Conservation (phyloP, 2,888 invertebrate genomes). For the Eutolmus rufibarbis region DNA sequence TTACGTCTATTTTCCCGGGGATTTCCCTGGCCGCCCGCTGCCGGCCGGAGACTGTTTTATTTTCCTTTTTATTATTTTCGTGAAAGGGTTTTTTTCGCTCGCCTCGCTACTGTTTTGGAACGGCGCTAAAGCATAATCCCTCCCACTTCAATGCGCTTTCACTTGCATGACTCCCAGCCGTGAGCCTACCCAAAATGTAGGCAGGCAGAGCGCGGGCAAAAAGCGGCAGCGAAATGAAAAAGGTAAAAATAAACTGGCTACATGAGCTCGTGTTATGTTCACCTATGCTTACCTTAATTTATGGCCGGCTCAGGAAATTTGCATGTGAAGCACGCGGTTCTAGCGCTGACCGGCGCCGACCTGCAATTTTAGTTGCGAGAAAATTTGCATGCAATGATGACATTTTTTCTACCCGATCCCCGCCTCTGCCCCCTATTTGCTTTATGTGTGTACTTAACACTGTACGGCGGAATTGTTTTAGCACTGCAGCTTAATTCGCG, state of each 20-base stretch:
- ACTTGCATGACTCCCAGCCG: conserved; percentile 27
- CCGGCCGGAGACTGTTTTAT: not conserved
- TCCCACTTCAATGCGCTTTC: conserved; percentile 34
- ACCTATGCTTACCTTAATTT: conserved; percentile 42
- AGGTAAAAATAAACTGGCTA: conserved; percentile 24
- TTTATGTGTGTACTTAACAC: conserved; percentile 19
- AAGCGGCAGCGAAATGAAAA: not conserved
- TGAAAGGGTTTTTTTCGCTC: not conserved
- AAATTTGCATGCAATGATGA: conserved; percentile 42
- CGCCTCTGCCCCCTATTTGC: not conserved
- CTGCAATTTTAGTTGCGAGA: conserved; percentile 38
- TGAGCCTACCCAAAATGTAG: conserved; percentile 21
- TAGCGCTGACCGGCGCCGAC: conserved; percentile 41
- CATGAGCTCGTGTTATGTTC: conserved; percentile 42
- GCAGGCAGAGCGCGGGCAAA: not conserved
- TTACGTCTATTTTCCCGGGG: conserved; percentile 29
- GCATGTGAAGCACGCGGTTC: conserved; percentile 38
- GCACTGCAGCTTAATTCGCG: not conserved
- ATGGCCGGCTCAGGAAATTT: conserved; percentile 40
- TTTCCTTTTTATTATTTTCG: not conserved
- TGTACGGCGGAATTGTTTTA: conserved; percentile 11
- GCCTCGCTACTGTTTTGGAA: not conserved
- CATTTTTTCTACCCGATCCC: conserved; percentile 14
- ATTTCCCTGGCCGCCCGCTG: not conserved
- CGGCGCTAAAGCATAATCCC: conserved; percentile 27